Evolutionary conservation across 2,888 invertebrate genomes (phyloP), one percentile per base, ranked within the genome.

Genomic region (Neocrepidodera transversa): DNA sequence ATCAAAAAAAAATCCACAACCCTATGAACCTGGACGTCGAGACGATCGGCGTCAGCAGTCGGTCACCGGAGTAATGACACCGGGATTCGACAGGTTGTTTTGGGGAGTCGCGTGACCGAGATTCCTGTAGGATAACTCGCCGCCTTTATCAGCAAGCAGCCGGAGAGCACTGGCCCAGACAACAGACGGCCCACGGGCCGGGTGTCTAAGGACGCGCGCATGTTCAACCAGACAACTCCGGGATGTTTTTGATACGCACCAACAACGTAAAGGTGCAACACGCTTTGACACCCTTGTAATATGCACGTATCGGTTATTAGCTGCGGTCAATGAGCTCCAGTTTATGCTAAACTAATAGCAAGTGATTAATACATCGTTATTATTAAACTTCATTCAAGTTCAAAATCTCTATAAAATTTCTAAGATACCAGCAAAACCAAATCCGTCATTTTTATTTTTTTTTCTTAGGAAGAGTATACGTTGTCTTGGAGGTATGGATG

Each of bases 141-240:
- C 16, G 67, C 69, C 66, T 68, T 61, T 65, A 55, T 53, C 60
- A 40, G 55, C 60, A 64, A 68, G 62, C 62, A 56, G 64, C 68
- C 68, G 67, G 68, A 68, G 71, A 69, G 68, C 67, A 71, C 71
- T 71, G 69, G 70, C 71, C 70, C 68, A 67, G 68, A 61, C 67
- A 45, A 47, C 61, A 66, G 50, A 26, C 61, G 45, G 49, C 42
- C 56, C 32, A 38, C 42, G 48, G 65, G 62, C 65, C 65, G 65
- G 67, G 65, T 63, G 65, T 65, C 64, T 28, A 26, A 51, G 60
- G 62, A 64, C 61, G 63, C 66, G 69, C 69, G 69, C 69, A 69
- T 69, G 69, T 57, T 48, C 54, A 18, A n/a, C 28, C 47, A 43
- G 53, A 53, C 43, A 23, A 32, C 43, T 47, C 64, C 64, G 58